These are phyloP conservation scores for Poeciliopsis infans DNA, from an alignment of 2,797 vertebrate genomes.

Conservation along the genomic window DNA sequence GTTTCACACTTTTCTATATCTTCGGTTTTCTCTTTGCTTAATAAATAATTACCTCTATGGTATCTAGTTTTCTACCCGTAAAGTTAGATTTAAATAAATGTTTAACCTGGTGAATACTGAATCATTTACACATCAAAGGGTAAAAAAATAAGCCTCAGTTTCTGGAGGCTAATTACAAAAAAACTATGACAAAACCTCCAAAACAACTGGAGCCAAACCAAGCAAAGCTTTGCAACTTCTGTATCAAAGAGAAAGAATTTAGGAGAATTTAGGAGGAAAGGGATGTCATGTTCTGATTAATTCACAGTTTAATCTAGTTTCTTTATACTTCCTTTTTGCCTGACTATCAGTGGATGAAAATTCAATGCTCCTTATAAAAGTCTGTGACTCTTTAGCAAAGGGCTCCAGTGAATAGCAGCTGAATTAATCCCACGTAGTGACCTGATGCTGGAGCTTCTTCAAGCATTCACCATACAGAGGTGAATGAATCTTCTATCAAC, in stretches of 20 bases:
- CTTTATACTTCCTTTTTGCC: neutral
- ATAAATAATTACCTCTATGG: neutral
- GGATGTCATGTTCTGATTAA: neutral
- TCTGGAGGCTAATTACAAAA: neutral
- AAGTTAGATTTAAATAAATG: neutral
- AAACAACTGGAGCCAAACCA: neutral
- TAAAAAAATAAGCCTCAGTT: neutral
- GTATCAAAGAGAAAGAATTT: neutral
- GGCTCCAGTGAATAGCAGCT: neutral
- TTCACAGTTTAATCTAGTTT: neutral
- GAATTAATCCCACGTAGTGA: neutral
- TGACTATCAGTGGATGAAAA: neutral
- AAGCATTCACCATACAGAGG: neutral
- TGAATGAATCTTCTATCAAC: neutral
- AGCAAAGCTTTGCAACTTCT: neutral
- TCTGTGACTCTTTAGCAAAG: neutral
- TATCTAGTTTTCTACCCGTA: neutral
- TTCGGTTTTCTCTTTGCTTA: neutral
- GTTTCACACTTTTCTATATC: neutral
- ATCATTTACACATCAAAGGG: neutral
- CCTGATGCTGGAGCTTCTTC: neutral
- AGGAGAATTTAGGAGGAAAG: neutral
- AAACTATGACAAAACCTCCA: neutral
- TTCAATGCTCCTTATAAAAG: neutral
- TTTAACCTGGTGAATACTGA: neutral